phyloP scores from a whole-genome alignment of 1,140 invertebrate species.

The Pseudachorutes palmiensis region DNA sequence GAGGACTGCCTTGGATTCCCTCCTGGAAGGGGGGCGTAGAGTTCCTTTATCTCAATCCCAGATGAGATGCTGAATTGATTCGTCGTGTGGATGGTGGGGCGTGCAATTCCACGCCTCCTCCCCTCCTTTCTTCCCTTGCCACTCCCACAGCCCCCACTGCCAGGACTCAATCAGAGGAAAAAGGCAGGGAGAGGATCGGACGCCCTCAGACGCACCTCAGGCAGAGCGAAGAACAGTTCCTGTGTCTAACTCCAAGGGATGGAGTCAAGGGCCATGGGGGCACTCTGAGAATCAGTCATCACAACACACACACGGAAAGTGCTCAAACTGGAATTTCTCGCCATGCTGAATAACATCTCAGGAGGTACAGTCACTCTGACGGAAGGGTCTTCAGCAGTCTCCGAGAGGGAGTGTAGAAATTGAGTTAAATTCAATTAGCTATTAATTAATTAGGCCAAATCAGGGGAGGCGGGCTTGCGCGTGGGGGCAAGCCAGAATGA shows the following conservation, averaged over 20 bases:
- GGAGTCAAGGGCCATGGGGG: background rate
- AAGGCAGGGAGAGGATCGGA: no score
- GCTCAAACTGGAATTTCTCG: constrained; percentile 36
- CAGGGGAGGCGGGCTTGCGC: background rate
- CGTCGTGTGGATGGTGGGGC: no score
- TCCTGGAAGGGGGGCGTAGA: no score
- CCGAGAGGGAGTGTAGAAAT: background rate
- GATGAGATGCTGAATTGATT: no score
- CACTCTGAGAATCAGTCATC: constrained; percentile 1
- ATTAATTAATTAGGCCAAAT: background rate
- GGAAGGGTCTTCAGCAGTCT: no score
- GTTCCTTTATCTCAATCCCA: no score
- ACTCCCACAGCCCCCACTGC: no score
- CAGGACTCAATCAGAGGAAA: no score
- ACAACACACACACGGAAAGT: no score
- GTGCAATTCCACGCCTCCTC: no score
- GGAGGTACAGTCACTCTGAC: constrained; percentile 28
- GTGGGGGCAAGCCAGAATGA: background rate
- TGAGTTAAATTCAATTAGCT: constrained; percentile 8
- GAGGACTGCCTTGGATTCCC: no score
- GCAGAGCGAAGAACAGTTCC: background rate
- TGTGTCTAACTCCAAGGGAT: background rate
- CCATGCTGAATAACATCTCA: constrained; percentile 38
- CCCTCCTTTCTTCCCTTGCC: no score
- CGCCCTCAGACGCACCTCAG: background rate